These are phyloP conservation scores for Phymanthus crucifer DNA, from an alignment of 92 coral and sea anemone genomes.

Conservation along the genomic window DNA sequence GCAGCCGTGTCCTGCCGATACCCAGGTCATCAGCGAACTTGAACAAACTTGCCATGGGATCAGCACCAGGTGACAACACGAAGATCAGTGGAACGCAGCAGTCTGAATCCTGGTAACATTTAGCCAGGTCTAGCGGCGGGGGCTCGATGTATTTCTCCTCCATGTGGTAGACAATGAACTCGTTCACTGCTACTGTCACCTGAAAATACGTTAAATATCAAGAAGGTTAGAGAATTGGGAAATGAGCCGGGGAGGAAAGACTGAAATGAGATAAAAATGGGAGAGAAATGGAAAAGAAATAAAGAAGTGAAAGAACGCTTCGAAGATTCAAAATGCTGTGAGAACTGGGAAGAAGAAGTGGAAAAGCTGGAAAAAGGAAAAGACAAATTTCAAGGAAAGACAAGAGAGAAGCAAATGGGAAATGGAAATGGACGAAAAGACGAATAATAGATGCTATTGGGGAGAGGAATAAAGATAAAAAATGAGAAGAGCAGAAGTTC, in stretches of 20 bases:
- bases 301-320: not conserved
- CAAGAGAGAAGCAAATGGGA: too few species aligned
- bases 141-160: constrained; percentile 87
- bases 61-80: constrained; percentile 97
- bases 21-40: constrained; percentile 96
- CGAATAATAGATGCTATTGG: too few species aligned
- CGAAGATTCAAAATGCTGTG: too few species aligned
- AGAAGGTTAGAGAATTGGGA: too few species aligned
- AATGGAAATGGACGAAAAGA: too few species aligned
- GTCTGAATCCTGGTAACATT: constrained; percentile 90
- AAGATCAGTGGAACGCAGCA: constrained; percentile 94
- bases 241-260: not conserved
- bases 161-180: constrained; percentile 90
- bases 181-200: constrained; percentile 94
- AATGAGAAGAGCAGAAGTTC: too few species aligned
- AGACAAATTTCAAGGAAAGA: too few species aligned
- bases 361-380: too few species aligned
- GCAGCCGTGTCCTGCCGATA: constrained; percentile 81
- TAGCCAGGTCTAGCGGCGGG: constrained; percentile 89
- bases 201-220: constrained; percentile 19
- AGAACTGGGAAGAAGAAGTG: not conserved
- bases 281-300: not conserved
- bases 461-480: too few species aligned
- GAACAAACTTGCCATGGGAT: constrained; percentile 96
- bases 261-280: too few species aligned